Evolutionary conservation across 1,140 invertebrate genomes (phyloP).

Genomic region (Laodelphax striatellus): DNA sequence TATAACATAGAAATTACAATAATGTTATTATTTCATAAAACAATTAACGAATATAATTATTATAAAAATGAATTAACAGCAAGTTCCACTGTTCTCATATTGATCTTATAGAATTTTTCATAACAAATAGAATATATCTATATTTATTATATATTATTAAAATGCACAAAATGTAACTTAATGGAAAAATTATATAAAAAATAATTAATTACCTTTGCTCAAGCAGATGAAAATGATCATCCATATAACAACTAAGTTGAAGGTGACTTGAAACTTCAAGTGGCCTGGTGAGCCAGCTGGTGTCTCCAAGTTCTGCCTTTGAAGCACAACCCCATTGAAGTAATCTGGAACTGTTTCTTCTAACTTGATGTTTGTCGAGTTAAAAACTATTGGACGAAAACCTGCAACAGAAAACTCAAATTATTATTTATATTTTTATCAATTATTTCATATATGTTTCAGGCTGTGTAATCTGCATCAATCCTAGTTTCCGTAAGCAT

Average conservation of each 20-base stretch:
- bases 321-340: conserved; percentile 68
- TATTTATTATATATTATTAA: too few relatives aligned
- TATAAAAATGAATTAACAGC: too few relatives aligned
- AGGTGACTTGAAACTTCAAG: conserved; percentile 76
- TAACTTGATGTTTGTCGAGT: conserved; percentile 44
- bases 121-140: too few relatives aligned
- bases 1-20: too few relatives aligned
- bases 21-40: too few relatives aligned
- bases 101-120: too few relatives aligned
- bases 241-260: conserved; percentile 83
- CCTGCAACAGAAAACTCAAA: conserved; percentile 2
- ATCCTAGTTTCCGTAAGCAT: too few relatives aligned
- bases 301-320: conserved; percentile 47
- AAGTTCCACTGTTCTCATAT: too few relatives aligned
- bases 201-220: conserved; percentile 55
- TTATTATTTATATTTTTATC: too few relatives aligned
- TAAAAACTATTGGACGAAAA: conserved; percentile 25
- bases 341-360: conserved; percentile 70
- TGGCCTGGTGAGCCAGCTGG: conserved; percentile 48
- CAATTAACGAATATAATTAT: too few relatives aligned
- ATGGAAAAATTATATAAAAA: neutral
- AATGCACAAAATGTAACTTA: neutral
- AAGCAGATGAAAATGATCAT: conserved; percentile 79
- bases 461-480: too few relatives aligned
- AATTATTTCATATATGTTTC: too few relatives aligned